Evolutionary conservation across 1,140 invertebrate species (phyloP).

Genomic region (Aplysia californica): DNA sequence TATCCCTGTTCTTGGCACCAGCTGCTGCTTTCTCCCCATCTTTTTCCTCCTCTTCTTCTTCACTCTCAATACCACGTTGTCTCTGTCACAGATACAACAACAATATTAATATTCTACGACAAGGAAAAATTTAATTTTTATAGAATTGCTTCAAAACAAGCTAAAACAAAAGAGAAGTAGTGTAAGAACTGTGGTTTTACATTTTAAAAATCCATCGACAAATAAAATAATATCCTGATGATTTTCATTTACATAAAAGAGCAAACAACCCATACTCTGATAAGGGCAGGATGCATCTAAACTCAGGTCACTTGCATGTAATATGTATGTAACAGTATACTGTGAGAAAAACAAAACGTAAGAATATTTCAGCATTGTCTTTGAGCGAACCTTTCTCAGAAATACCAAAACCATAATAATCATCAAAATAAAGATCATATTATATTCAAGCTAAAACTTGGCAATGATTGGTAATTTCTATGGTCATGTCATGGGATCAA

Average conservation of each 20-base stretch:
- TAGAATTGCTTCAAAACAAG: not conserved
- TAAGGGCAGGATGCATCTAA: not conserved
- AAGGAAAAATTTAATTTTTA: not conserved
- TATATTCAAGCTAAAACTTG: no score
- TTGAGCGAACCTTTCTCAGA: no score
- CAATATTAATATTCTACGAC: not conserved
- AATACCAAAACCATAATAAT: no score
- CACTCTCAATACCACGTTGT: constrained; percentile 69
- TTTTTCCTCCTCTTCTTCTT: constrained; percentile 71
- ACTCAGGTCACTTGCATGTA: not conserved
- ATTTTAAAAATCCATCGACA: not conserved
- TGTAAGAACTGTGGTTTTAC: not conserved
- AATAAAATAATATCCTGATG: not conserved
- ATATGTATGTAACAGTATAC: no score
- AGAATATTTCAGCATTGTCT: no score
- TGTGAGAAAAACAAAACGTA: no score
- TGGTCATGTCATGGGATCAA: no score
- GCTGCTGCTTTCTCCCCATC: constrained; percentile 4
- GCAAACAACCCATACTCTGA: not conserved
- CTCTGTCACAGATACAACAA: constrained; percentile 38
- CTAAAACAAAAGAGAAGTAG: not conserved
- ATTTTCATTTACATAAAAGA: not conserved
- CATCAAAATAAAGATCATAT: no score
- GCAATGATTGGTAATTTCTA: no score
- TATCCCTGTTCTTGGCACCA: constrained; percentile 22